phyloP scores from a whole-genome alignment of 2,797 vertebrate species.

The Neosilurus mollespiculum region DNA sequence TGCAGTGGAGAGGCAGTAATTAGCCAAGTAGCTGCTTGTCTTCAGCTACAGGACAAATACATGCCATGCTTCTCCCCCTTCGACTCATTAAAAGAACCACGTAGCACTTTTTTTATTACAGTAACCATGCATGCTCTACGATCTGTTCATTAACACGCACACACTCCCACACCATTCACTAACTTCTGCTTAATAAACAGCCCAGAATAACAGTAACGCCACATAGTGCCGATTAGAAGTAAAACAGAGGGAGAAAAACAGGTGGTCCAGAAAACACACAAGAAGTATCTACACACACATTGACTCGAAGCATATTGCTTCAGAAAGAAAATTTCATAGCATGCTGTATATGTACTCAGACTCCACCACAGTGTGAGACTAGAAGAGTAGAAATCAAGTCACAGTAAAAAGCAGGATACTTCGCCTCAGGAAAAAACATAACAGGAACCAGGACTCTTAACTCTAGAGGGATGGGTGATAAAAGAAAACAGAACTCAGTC shows the following conservation, averaged over 20 bases:
- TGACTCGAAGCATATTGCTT: background rate
- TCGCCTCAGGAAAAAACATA: background rate
- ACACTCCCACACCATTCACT: background rate
- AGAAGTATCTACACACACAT: too few species aligned
- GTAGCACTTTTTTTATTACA: slow-evolving; percentile 42
- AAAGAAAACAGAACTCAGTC: slow-evolving; percentile 10
- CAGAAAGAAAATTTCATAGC: background rate
- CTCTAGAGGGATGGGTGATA: slow-evolving; percentile 2
- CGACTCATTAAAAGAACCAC: slow-evolving; percentile 47
- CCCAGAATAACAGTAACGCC: slow-evolving; percentile 2
- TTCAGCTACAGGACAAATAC: slow-evolving; percentile 53
- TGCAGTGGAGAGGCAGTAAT: slow-evolving; percentile 59
- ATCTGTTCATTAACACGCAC: slow-evolving; percentile 30
- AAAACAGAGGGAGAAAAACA: background rate
- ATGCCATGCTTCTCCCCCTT: slow-evolving; percentile 62
- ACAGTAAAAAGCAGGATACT: too few species aligned
- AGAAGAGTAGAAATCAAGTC: slow-evolving; percentile 12
- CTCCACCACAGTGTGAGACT: background rate
- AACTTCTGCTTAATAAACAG: slow-evolving; percentile 15
- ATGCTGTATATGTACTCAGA: background rate
- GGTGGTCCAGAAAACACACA: background rate
- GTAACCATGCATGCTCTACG: slow-evolving; percentile 12
- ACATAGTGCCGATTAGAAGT: background rate
- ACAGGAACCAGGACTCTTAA: slow-evolving; percentile 20
- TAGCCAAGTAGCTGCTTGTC: slow-evolving; percentile 66